phyloP scores from a whole-genome alignment of 1,140 invertebrate genomes.

The Chlorops oryzae region DNA sequence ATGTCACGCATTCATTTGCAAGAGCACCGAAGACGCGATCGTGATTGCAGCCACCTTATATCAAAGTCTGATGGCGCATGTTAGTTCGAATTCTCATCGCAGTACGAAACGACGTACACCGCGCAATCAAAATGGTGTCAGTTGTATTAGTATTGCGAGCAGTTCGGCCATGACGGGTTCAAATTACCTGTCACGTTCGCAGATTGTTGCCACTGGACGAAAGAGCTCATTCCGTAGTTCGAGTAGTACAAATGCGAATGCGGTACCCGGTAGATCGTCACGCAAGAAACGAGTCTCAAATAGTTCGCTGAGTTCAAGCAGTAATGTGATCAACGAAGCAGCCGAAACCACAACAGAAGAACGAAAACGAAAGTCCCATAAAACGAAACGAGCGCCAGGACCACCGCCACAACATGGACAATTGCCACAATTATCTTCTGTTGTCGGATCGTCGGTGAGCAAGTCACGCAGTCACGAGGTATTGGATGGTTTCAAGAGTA shows the following conservation, averaged over 20 bases:
- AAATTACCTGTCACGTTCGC: constrained; percentile 43
- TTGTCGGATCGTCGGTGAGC: background rate
- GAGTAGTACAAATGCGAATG: constrained; percentile 33
- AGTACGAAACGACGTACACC: constrained; percentile 50
- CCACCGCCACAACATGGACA: constrained; percentile 29
- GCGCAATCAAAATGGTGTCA: constrained; percentile 63
- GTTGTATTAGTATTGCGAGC: constrained; percentile 61
- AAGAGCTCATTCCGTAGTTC: constrained; percentile 41
- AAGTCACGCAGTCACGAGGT: too few species aligned
- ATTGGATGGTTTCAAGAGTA: too few species aligned
- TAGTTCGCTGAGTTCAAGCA: constrained; percentile 56
- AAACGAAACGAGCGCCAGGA: constrained; percentile 40
- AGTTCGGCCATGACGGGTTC: constrained; percentile 49
- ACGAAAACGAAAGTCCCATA: constrained; percentile 41
- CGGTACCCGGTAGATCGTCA: constrained; percentile 51
- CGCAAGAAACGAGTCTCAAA: constrained; percentile 56
- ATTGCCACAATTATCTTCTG: constrained; percentile 1
- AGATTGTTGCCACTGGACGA: constrained; percentile 18
- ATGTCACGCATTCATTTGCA: constrained; percentile 87
- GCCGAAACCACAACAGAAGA: constrained; percentile 44
- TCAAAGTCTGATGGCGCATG: constrained; percentile 74
- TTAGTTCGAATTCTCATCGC: constrained; percentile 49
- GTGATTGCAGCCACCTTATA: constrained; percentile 84
- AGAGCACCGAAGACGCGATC: constrained; percentile 79
- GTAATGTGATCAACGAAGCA: constrained; percentile 49